Conservation (phyloP, 2,888 invertebrate genomes). For the Brenthis daphne region DNA sequence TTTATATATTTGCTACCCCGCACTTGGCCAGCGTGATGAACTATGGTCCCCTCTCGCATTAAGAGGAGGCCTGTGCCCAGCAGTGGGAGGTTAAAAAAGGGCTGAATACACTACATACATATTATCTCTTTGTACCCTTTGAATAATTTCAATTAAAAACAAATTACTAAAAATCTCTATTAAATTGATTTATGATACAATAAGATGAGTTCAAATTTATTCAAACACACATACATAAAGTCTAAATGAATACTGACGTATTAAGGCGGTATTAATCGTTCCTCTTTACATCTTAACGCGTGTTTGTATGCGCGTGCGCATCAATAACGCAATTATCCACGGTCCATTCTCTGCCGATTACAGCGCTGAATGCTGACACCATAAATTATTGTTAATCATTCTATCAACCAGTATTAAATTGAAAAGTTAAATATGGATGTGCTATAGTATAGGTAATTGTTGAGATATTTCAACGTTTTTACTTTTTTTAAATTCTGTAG, state of each 20-base stretch:
- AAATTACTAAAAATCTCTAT: not conserved
- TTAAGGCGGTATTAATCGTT: slow-evolving; percentile 18
- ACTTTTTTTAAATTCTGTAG: no score
- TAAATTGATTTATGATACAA: not conserved
- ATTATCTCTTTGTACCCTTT: not conserved
- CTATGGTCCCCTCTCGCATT: no score
- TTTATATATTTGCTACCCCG: no score
- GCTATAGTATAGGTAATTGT: slow-evolving; percentile 9
- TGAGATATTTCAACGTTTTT: not conserved
- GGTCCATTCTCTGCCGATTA: slow-evolving; percentile 46
- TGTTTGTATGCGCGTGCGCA: slow-evolving; percentile 43
- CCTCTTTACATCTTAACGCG: slow-evolving; percentile 19
- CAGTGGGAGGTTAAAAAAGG: no score
- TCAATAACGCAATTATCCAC: slow-evolving; percentile 47
- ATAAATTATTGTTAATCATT: slow-evolving; percentile 59
- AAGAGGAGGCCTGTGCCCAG: no score
- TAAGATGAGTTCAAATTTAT: not conserved
- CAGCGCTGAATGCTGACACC: slow-evolving; percentile 45
- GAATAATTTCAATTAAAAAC: not conserved
- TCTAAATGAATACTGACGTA: slow-evolving; percentile 8
- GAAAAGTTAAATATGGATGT: slow-evolving; percentile 26
- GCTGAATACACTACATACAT: not conserved
- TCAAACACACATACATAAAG: slow-evolving; percentile 2
- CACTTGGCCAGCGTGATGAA: no score
- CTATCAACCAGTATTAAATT: slow-evolving; percentile 25